Evolutionary conservation across 2,888 invertebrate species (phyloP), one percentile per base, ranked within the genome.

Genomic region (Bombyx huttoni): DNA sequence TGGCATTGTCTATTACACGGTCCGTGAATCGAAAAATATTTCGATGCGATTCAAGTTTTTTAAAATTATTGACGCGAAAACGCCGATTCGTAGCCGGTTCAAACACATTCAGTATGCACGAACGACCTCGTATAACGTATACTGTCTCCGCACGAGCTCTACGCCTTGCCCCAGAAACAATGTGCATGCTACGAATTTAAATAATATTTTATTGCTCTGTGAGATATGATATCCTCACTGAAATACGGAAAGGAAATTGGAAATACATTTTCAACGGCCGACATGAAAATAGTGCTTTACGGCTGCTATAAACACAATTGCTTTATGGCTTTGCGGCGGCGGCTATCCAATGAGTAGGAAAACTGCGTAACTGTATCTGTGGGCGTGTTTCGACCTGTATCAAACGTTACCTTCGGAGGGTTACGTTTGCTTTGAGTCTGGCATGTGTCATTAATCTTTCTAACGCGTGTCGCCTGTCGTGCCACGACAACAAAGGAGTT

Each of bases 191-290:
- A 57, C 62, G 63, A 64, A 60, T 64, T 69, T 69, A 65, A 68
- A 72, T 68, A 72, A 72, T 68, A 72, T 65, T 73, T 73, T 69
- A 75, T 70, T 65, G 67, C 62, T 53, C 58, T 58, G 56, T 56
- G 65, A 65, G 60, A 64, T 67, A 63, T 64, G 60, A 59, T 51
- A 52, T 67, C 61, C 66, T 64, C 62, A 65, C 64, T 64, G 69
- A 65, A 65, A 68, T 64, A 65, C 60, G 61, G 62, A 67, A 60
- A 62, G 60, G 60, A 65, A 65, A 69, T 71, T 63, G 63, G 60
- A 67, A 70, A 66, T 60, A 64, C 62, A 62, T 64, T 60, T 58
- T 58, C 58, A 53, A 57, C 49, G 52, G 50, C 51, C 51, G 52
- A 56, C 50, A 56, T 56, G 58, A 56, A 58, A 55, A 52, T 55